Evolutionary conservation across 2,113 vertebrate genomes (phyloP), one percentile per base, ranked within the genome.

Genomic region (Accipiter virgatus): DNA sequence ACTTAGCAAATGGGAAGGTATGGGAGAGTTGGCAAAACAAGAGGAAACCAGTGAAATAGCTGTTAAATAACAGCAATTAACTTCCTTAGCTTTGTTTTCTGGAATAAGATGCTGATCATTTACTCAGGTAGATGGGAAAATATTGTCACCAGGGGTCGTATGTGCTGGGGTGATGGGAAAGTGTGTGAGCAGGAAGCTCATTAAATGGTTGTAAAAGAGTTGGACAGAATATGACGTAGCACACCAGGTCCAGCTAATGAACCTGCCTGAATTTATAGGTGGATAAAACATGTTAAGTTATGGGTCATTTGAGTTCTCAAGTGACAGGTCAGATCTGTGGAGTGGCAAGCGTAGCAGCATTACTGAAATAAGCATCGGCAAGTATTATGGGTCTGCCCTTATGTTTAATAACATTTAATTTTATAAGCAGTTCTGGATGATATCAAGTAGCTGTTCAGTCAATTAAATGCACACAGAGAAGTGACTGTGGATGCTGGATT

Each of bases 371-470:
- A 91, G 36, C 40, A 14, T 36, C 89, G 65, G 88, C 96, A 89
- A 86, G 29, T 61, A 86, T 50, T 38, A 52, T 36, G 52, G 58
- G 59, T 75, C 68, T 92, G 56, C 67, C 48, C 73, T 95, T 74
- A 63, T 13, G 80, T 87, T 87, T 88, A 96, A 87, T 83, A 90
- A 80, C 40, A 23, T 95, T 93, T 75, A 87, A 85, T 85, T 95
- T 87, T 85, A 70, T 91, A 93, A 90, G 43, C 10, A 14, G 66
- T 79, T 94, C 92, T 94, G 92, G 83, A 74, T 95, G 88, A 92
- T 92, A 93, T 67, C 84, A 88, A 94, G 80, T 61, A 75, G 81
- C 59, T 79, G 81, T 92, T 82, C 48, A 71, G n/a, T 72, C 81
- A 88, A 61, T 91, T 79, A 91, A 52, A 66, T 19, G 50, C 65